These are phyloP conservation scores for Cynocephalus volans DNA, from an alignment of 2,113 vertebrate species.

Conservation along the genomic window DNA sequence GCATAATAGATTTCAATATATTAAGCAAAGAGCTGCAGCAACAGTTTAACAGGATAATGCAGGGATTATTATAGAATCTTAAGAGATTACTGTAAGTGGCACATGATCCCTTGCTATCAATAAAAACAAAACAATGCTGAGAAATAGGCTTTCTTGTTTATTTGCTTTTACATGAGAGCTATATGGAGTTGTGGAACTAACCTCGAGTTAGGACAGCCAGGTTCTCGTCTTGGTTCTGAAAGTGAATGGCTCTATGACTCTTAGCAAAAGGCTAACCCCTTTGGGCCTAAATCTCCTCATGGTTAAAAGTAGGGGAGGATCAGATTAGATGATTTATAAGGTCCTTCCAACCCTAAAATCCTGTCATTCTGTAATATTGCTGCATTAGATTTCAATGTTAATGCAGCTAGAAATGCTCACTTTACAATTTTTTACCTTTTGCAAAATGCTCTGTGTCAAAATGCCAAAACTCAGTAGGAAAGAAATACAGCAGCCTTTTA, in stretches of 20 bases:
- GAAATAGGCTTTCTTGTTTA: conserved; percentile 41
- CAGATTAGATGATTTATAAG: conserved; percentile 8
- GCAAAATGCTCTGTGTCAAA: neutral
- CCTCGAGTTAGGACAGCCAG: neutral
- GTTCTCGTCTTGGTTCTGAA: conserved; percentile 3
- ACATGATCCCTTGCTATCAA: conserved; percentile 51
- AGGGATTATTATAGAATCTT: conserved; percentile 79
- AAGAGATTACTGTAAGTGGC: conserved; percentile 77
- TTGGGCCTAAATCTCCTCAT: neutral
- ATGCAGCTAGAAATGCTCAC: neutral
- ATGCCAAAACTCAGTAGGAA: neutral
- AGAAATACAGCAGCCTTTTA: neutral
- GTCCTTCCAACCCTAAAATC: conserved; percentile 48
- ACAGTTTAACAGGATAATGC: conserved; percentile 76
- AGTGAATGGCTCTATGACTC: neutral
- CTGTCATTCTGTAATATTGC: conserved; percentile 5
- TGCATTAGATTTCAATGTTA: conserved; percentile 11
- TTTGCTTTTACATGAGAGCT: neutral
- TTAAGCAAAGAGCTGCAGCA: conserved; percentile 69
- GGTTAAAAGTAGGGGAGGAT: conserved; percentile 10
- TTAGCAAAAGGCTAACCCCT: neutral
- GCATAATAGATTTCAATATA: conserved; percentile 84
- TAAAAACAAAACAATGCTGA: conserved; percentile 61
- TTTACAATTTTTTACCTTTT: conserved; percentile 21
- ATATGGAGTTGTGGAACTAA: neutral